These are phyloP conservation scores for Stegostoma tigrinum DNA, from an alignment of 2,113 vertebrate genomes.

Conservation along the genomic window DNA sequence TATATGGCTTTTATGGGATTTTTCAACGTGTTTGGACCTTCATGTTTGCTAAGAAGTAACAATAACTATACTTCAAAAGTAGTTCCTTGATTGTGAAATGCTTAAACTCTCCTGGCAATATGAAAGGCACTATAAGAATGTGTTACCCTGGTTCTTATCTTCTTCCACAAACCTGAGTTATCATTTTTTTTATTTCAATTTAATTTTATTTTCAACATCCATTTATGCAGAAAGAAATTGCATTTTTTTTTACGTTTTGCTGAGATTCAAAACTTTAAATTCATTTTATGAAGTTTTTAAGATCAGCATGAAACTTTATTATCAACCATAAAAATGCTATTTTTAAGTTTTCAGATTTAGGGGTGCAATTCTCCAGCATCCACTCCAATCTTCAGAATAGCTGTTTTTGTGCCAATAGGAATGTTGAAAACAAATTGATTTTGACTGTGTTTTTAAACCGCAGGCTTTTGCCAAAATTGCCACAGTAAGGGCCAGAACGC, in stretches of 20 bases:
- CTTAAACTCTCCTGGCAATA: not conserved
- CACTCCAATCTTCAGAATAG: not conserved
- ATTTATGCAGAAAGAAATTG: not conserved
- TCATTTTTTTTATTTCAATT: not conserved
- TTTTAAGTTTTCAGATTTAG: not conserved
- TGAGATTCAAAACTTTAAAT: not conserved
- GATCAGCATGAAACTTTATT: not conserved
- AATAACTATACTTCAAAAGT: not conserved
- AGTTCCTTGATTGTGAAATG: not conserved
- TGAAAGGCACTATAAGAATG: not conserved
- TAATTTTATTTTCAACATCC: not conserved
- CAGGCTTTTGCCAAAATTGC: not conserved
- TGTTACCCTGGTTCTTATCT: not conserved
- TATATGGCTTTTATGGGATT: not conserved
- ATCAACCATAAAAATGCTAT: not conserved
- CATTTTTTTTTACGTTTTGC: not conserved
- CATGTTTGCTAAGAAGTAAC: not conserved
- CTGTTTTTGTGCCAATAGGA: not conserved
- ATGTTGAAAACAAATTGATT: not conserved
- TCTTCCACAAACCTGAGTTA: not conserved
- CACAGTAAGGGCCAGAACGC: not conserved
- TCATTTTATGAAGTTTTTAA: not conserved
- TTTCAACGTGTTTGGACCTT: not conserved
- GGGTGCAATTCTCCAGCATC: not conserved
- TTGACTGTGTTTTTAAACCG: not conserved